Evolutionary conservation across 2,888 invertebrate genomes (phyloP).

Genomic region (Drosophila infuscata): DNA sequence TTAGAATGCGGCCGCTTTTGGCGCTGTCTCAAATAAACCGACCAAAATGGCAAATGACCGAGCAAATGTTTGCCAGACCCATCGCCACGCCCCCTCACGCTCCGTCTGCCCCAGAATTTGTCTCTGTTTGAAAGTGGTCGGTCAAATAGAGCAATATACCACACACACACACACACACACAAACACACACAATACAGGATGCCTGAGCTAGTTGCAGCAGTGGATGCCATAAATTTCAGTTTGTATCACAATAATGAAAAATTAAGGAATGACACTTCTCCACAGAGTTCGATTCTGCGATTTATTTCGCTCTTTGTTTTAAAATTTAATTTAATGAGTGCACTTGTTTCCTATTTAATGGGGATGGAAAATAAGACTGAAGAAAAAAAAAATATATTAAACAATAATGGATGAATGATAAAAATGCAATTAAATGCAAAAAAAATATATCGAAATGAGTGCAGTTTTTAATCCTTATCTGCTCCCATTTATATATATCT

Average conservation of each 20-base stretch:
- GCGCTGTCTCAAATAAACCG: constrained; percentile 36
- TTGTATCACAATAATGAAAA: constrained; percentile 14
- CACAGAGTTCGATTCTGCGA: not conserved
- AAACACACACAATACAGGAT: not conserved
- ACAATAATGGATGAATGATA: not conserved
- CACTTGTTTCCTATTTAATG: too few relatives aligned
- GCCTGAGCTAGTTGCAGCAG: not conserved
- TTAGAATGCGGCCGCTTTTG: constrained; percentile 65
- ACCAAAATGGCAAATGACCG: constrained; percentile 32
- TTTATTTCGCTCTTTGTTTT: too few relatives aligned
- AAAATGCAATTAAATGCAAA: not conserved
- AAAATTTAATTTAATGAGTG: not conserved
- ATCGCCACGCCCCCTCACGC: not conserved
- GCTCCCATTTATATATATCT: not conserved
- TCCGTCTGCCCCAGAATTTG: constrained; percentile 9
- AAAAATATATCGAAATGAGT: not conserved
- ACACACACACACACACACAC: not conserved
- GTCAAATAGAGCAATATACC: constrained; percentile 16
- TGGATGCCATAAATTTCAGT: not conserved
- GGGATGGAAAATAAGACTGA: not conserved
- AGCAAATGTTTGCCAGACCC: constrained; percentile 7
- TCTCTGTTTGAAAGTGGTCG: constrained; percentile 27
- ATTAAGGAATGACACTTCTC: not conserved
- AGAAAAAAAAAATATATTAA: not conserved
- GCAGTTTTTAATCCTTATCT: not conserved